These are phyloP conservation scores for Zaprionus tsacasi DNA, from an alignment of 1,140 invertebrate species.

Conservation along the genomic window DNA sequence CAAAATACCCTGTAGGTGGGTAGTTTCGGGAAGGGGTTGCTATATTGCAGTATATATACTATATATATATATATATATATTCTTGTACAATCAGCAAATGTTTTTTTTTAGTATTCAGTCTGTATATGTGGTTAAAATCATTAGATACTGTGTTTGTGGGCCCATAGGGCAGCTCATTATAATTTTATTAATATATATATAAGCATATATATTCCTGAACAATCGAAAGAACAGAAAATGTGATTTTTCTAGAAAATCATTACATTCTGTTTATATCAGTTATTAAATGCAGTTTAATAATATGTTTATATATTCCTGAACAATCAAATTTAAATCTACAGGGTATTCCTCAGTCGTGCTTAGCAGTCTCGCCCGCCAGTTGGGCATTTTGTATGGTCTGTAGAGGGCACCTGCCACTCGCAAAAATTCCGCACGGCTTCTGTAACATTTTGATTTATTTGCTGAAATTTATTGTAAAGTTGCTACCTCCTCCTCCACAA, in stretches of 20 bases:
- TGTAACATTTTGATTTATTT: constrained; percentile 82
- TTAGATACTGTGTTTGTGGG: neutral
- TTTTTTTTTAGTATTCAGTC: neutral
- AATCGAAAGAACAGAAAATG: too few species aligned
- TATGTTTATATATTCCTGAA: neutral
- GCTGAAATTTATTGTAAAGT: constrained; percentile 79
- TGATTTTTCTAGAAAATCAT: too few species aligned
- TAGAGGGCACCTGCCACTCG: constrained; percentile 69
- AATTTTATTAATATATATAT: too few species aligned
- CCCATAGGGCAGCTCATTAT: too few species aligned
- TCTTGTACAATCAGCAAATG: neutral
- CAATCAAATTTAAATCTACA: neutral
- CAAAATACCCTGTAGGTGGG: constrained; percentile 7
- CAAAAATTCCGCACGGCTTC: constrained; percentile 75
- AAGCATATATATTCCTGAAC: too few species aligned
- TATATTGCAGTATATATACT: neutral
- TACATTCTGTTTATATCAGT: too few species aligned
- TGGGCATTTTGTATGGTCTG: constrained; percentile 10
- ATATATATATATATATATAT: neutral
- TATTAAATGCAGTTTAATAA: too few species aligned
- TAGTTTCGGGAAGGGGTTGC: neutral
- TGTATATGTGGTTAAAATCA: neutral
- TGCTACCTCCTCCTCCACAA: constrained; percentile 29
- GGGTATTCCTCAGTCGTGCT: neutral
- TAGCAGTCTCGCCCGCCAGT: neutral